Evolutionary conservation across 2,797 vertebrate genomes (phyloP).

Genomic region (Anguilla obscura): DNA sequence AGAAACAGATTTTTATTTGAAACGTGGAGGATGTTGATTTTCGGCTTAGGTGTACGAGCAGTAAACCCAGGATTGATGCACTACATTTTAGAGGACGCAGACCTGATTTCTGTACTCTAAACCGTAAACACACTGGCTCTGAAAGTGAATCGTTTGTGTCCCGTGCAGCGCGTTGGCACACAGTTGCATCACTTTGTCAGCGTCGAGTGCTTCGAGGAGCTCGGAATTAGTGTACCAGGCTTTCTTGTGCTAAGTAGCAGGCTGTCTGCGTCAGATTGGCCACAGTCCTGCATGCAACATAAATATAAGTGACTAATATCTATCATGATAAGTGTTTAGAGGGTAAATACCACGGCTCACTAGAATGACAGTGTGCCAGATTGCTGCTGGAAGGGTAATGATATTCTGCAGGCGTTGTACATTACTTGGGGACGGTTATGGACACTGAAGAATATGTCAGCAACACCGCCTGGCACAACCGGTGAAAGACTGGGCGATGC

Average conservation of each 20-base stretch:
- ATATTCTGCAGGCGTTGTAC: neutral
- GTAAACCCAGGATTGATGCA: neutral
- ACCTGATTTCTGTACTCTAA: neutral
- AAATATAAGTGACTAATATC: neutral
- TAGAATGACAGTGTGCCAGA: neutral
- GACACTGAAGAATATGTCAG: neutral
- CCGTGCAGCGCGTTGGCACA: neutral
- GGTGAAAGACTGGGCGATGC: neutral
- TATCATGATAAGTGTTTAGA: neutral
- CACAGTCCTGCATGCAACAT: neutral
- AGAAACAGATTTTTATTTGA: neutral
- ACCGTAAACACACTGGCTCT: neutral
- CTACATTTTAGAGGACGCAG: neutral
- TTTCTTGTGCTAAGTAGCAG: neutral
- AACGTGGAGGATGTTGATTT: neutral
- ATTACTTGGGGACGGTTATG: neutral
- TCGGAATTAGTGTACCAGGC: too few species aligned
- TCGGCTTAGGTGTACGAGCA: too few species aligned
- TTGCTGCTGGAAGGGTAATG: neutral
- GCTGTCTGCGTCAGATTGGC: neutral
- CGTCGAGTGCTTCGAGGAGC: neutral
- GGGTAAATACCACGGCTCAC: neutral
- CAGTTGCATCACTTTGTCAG: neutral
- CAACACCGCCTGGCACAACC: neutral
- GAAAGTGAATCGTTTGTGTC: neutral